Base-by-base conservation (phyloP, 92 coral and sea anemone species). In the Palythoa heliodiscus region DNA sequence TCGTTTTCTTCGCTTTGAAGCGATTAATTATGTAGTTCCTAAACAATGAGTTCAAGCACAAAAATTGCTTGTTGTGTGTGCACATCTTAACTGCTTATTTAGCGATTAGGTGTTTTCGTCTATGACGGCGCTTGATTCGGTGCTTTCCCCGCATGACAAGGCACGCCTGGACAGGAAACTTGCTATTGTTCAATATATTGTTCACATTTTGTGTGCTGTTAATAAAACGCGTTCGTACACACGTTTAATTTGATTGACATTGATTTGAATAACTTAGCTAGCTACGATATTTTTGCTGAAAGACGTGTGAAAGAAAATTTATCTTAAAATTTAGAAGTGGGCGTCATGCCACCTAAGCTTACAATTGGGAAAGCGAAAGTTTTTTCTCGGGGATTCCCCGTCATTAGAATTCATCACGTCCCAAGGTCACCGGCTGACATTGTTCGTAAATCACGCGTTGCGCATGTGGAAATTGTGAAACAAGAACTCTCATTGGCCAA, bases 381-480 rank as follows among this genome's bases (percentile, higher is more conserved):
- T 2, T 4, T 5, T 12, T n/a, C 11, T 80, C 74, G 84, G 90
- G 90, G 90, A 88, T 88, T 88, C 90, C 90, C 90, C 90, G 71
- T n/a, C 24, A 3, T 24, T 29, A 40, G 11, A 1, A 11, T 40
- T 79, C 23, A 25, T 43, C 75, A 55, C 67, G 78, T 87, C 40
- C 71, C 77, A 43, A 79, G 74, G 43, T 38, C 75, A 39, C 22
- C 48, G 20, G 7, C 13, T 40, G 76, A n/a, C 4, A n/a, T 63
- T 19, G 69, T 54, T 54, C 22, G 11, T 22, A 54, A 19, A 43
- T 6, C 76, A 72, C 76, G 76, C 55, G 23, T 11, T 9, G 15
- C 39, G 3, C 58, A 23, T 76, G 82, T 76, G 82, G 23, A 52
- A 40, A 43, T 43, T 43, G 9, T 5, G 0, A 43, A 43, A 43